These are phyloP conservation scores for Apogon talboti DNA, from an alignment of 2,797 vertebrate genomes.

Conservation along the genomic window DNA sequence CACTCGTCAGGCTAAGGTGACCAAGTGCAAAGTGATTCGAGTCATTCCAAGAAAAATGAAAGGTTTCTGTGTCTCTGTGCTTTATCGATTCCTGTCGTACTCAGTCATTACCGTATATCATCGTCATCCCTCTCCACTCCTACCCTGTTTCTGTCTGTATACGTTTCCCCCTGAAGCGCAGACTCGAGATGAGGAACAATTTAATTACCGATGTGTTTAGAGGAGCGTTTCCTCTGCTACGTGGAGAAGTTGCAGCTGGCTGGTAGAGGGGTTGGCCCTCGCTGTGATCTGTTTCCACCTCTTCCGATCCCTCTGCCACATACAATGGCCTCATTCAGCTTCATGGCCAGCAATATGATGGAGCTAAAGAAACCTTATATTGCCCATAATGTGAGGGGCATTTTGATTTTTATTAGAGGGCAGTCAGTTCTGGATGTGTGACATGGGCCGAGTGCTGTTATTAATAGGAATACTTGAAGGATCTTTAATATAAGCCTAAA, in stretches of 20 bases:
- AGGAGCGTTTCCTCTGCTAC: conserved; percentile 52
- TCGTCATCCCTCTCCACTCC: neutral
- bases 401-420: conserved; percentile 18
- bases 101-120: neutral
- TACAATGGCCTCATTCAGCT: conserved; percentile 76
- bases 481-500: neutral
- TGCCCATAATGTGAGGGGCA: conserved; percentile 28
- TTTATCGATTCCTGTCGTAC: neutral
- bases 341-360: conserved; percentile 30
- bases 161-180: conserved; percentile 11
- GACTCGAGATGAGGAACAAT: conserved; percentile 22
- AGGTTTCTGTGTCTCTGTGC: neutral
- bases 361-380: conserved; percentile 40
- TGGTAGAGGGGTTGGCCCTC: conserved; percentile 29
- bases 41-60: neutral
- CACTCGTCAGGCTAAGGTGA: too few relatives aligned
- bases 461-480: conserved; percentile 24
- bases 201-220: conserved; percentile 38
- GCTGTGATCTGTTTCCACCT: conserved; percentile 61
- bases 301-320: conserved; percentile 56
- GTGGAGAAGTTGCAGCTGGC: conserved; percentile 58
- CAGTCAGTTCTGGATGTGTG: conserved; percentile 39
- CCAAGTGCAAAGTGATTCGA: neutral
- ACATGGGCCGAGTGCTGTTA: conserved; percentile 3
- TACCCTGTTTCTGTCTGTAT: neutral